phyloP scores from a whole-genome alignment of 2,113 vertebrate species.

The Rostratula benghalensis region DNA sequence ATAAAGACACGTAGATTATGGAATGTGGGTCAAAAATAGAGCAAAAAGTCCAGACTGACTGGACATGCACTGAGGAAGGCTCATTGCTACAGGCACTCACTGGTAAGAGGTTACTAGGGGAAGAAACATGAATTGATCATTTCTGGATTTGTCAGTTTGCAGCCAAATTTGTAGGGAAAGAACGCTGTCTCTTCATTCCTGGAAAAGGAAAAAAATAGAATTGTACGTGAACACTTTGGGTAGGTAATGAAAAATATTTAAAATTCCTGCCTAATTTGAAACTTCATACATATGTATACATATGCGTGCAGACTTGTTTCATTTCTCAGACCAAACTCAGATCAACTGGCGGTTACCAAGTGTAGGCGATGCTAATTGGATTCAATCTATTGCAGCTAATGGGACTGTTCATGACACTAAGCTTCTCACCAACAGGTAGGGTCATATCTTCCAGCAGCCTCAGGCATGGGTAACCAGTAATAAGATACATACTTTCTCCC shows the following conservation, averaged over 20 bases:
- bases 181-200: background rate
- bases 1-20: slow-evolving; percentile 33
- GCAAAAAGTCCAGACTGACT: slow-evolving; percentile 36
- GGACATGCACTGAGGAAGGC: slow-evolving; percentile 44
- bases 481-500: background rate
- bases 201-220: background rate
- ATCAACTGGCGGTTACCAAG: background rate
- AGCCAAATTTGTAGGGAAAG: slow-evolving; percentile 5
- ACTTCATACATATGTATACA: too few species aligned
- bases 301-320: background rate
- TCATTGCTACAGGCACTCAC: slow-evolving; percentile 43
- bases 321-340: background rate
- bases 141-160: slow-evolving; percentile 53
- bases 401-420: background rate
- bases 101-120: slow-evolving; percentile 44
- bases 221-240: background rate
- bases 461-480: background rate
- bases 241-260: background rate
- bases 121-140: slow-evolving; percentile 67
- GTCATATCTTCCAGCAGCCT: background rate
- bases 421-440: background rate
- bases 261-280: background rate
- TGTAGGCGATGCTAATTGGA: background rate
- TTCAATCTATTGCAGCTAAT: background rate
- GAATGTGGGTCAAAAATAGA: slow-evolving; percentile 56